A percentile compares a stretch with the other conserved stretches of the same genome.
Evolutionary conservation across 2,797 vertebrate species (phyloP).

Genomic region (Sciaenops ocellatus): DNA sequence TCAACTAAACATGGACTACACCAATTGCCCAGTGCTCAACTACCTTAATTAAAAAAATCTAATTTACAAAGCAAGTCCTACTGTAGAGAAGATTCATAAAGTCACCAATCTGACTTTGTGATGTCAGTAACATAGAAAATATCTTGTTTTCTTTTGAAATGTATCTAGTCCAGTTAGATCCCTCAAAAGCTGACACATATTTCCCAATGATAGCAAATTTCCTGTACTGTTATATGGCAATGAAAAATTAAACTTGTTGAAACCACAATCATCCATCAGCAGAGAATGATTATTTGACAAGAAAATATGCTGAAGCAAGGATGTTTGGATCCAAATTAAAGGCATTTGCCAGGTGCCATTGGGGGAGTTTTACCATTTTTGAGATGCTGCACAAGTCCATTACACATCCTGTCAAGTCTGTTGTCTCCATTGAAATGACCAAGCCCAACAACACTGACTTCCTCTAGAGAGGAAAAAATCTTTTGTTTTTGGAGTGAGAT

Average conservation of each 20-base stretch:
- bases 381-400: constrained; percentile 27
- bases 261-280: constrained; percentile 1
- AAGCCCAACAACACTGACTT: constrained; percentile 8
- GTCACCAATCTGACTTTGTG: not conserved
- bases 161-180: accelerated
- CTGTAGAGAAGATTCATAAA: not conserved
- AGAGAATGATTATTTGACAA: constrained; percentile 11
- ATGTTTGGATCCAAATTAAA: constrained; percentile 23
- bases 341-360: constrained; percentile 7
- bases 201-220: not conserved
- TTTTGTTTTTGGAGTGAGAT: constrained; percentile 54
- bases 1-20: not conserved
- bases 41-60: not conserved
- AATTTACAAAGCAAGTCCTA: not conserved
- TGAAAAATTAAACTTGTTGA: not conserved
- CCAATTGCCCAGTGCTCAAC: not conserved
- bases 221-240: not conserved
- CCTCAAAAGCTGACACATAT: not conserved
- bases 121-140: not conserved
- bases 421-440: constrained; percentile 21
- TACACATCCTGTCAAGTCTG: constrained; percentile 14
- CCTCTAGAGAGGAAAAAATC: constrained; percentile 17
- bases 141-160: not conserved
- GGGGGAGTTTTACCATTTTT: constrained; percentile 24
- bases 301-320: constrained; percentile 23